Conservation (phyloP, 2,797 vertebrate species). For the Megalops cyprinoides region DNA sequence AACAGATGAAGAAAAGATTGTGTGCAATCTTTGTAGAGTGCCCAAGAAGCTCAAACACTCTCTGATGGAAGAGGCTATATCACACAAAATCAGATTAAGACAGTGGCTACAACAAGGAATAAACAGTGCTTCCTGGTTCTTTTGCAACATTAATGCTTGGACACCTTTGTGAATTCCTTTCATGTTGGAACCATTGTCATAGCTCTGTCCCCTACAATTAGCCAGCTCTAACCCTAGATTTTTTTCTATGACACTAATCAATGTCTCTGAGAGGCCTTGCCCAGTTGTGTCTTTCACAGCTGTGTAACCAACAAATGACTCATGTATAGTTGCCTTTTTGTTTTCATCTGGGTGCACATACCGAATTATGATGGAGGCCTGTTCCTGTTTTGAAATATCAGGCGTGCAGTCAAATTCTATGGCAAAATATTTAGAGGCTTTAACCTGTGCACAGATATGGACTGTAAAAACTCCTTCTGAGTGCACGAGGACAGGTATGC, state of each 20-base stretch:
- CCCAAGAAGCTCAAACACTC: constrained; percentile 1
- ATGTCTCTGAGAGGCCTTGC: not conserved
- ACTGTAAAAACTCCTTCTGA: not conserved
- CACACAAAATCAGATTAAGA: not conserved
- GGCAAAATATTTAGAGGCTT: not conserved
- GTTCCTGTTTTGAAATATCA: not conserved
- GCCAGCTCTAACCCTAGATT: not conserved
- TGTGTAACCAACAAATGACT: constrained; percentile 14
- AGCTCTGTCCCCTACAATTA: not conserved
- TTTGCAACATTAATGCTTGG: not conserved
- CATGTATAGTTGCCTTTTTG: not conserved
- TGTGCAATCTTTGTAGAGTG: not conserved
- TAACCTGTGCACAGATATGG: not conserved
- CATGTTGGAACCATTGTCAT: constrained; percentile 1
- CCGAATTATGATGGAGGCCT: not conserved
- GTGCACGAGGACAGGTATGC: no score
- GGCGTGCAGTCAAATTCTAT: not conserved
- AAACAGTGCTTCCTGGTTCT: not conserved
- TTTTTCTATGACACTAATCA: no score
- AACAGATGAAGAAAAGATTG: not conserved
- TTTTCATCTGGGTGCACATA: not conserved
- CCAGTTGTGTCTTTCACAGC: not conserved
- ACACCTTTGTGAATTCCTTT: not conserved
- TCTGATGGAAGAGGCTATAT: not conserved
- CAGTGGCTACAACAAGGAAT: not conserved